Evolutionary conservation across 37 sponge, comb jelly and placozoan genomes (phyloP).

Genomic region (Halichondria panicea): DNA sequence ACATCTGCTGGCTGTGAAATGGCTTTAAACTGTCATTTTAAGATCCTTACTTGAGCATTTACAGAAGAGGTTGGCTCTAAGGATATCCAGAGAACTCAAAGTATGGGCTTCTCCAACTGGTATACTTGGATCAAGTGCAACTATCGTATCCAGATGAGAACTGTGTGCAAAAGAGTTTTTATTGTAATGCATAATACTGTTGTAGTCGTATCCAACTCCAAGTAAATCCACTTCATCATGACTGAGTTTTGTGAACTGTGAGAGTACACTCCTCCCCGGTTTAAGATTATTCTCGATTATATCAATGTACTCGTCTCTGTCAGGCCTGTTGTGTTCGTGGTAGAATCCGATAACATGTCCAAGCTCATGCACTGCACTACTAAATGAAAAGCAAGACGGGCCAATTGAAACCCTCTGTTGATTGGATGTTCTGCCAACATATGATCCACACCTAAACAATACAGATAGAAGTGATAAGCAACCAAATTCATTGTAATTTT

Average conservation of each 20-base stretch:
- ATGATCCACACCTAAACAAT: too few relatives aligned
- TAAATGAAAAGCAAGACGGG: conserved; percentile 3
- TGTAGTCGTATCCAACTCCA: conserved; percentile 79
- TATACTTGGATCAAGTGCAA: conserved; percentile 38
- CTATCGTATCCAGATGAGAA: conserved; percentile 30
- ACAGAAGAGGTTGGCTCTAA: conserved; percentile 60
- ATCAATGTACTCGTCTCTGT: conserved; percentile 56
- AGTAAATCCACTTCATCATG: conserved; percentile 32
- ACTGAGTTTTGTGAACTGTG: conserved; percentile 5
- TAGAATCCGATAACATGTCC: conserved; percentile 72
- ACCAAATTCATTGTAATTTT: too few relatives aligned
- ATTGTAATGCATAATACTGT: conserved; percentile 86
- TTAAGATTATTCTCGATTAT: conserved; percentile 36
- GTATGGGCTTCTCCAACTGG: conserved; percentile 46
- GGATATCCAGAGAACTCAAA: conserved; percentile 57
- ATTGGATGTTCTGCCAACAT: conserved; percentile 4
- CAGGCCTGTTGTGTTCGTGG: conserved; percentile 73
- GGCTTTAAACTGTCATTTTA: too few relatives aligned
- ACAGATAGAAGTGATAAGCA: too few relatives aligned
- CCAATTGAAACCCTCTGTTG: conserved; percentile 32
- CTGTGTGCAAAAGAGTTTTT: conserved; percentile 2
- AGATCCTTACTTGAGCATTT: conserved; percentile 36
- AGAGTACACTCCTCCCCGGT: not conserved
- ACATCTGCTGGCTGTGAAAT: too few relatives aligned
- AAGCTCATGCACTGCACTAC: conserved; percentile 56